phyloP scores from a whole-genome alignment of 1,140 invertebrate species.

The Drosophila lini region DNA sequence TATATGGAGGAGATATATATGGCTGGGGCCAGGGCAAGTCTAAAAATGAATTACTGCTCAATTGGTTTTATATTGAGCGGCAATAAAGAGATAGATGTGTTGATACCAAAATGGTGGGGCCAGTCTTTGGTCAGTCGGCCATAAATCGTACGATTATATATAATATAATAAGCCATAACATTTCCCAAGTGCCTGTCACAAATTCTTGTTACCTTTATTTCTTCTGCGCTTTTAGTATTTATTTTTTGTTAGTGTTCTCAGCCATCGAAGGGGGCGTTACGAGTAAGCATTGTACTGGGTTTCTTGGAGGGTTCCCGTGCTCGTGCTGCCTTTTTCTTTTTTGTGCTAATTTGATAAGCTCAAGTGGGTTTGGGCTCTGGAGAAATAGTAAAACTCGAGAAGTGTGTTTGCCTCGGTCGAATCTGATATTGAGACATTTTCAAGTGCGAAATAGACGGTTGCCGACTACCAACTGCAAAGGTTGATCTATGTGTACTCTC shows the following conservation, averaged over 20 bases:
- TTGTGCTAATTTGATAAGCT: slow-evolving; percentile 60
- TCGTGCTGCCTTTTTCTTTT: slow-evolving; percentile 8
- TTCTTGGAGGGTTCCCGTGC: slow-evolving; percentile 12
- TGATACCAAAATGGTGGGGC: slow-evolving; percentile 44
- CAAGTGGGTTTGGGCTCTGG: slow-evolving; percentile 22
- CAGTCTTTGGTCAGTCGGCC: slow-evolving; percentile 31
- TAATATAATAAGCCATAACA: slow-evolving; percentile 40
- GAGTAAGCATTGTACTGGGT: slow-evolving; percentile 20
- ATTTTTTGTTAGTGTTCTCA: slow-evolving; percentile 12
- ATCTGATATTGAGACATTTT: slow-evolving; percentile 55
- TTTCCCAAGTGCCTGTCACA: slow-evolving; percentile 54
- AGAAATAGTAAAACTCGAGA: slow-evolving; percentile 17
- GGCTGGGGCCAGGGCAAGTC: slow-evolving; percentile 5
- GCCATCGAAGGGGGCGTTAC: slow-evolving; percentile 14
- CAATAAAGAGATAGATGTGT: slow-evolving; percentile 50
- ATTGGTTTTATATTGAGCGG: slow-evolving; percentile 50
- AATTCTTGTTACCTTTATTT: slow-evolving; percentile 26
- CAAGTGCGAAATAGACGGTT: slow-evolving; percentile 42
- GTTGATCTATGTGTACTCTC: slow-evolving; percentile 4
- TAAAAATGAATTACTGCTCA: slow-evolving; percentile 50
- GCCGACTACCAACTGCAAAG: background rate
- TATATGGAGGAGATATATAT: background rate
- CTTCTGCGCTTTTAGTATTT: background rate
- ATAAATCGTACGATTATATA: slow-evolving; percentile 70
- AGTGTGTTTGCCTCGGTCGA: slow-evolving; percentile 11